phyloP scores from a whole-genome alignment of 2,888 invertebrate genomes.

The Alloplasta piceator region DNA sequence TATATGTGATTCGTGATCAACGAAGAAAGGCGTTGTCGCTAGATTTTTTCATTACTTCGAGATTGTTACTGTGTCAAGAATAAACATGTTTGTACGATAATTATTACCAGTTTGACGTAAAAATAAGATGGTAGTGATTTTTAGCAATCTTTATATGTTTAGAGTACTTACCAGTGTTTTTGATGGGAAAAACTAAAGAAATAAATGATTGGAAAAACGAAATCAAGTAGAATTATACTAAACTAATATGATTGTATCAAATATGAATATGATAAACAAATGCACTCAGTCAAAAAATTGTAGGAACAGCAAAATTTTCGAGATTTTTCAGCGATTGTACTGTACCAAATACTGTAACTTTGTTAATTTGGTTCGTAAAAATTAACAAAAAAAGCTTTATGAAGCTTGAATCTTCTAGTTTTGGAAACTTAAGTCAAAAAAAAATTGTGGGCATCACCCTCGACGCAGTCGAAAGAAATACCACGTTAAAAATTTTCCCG shows the following conservation, averaged over 20 bases:
- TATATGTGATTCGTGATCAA: too few relatives aligned
- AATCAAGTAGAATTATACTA: constrained; percentile 33
- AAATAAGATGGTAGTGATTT: constrained; percentile 41
- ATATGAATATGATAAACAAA: constrained; percentile 60
- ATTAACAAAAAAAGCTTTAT: too few relatives aligned
- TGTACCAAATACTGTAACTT: too few relatives aligned
- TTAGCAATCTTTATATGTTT: constrained; percentile 40
- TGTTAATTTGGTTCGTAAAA: too few relatives aligned
- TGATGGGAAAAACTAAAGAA: constrained; percentile 35
- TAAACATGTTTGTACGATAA: constrained; percentile 41
- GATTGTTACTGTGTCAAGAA: not conserved
- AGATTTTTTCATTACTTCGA: too few relatives aligned
- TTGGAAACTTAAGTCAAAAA: too few relatives aligned
- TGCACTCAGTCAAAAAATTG: not conserved
- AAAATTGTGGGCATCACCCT: too few relatives aligned
- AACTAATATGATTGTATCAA: constrained; percentile 49
- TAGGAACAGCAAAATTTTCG: not conserved
- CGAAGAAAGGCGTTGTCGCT: too few relatives aligned
- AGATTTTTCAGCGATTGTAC: too few relatives aligned
- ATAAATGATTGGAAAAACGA: constrained; percentile 53
- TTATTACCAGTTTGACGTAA: constrained; percentile 24
- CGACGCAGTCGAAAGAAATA: too few relatives aligned
- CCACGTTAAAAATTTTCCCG: too few relatives aligned
- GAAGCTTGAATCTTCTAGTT: too few relatives aligned
- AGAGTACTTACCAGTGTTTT: constrained; percentile 58